Evolutionary conservation across 1,140 invertebrate species (phyloP).

Genomic region (Heliothis subflexa): DNA sequence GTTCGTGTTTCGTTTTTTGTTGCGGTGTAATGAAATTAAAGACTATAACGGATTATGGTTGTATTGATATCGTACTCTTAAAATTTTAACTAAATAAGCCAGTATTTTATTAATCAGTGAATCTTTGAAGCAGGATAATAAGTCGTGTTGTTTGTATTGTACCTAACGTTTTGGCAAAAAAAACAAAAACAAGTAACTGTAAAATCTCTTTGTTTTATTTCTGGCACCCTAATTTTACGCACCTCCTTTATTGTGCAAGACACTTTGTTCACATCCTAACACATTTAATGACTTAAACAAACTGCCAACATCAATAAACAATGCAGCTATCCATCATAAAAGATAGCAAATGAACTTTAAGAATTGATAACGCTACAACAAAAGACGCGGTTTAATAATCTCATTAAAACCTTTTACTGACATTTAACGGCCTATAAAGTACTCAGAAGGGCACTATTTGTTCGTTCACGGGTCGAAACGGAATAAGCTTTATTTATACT

Average conservation of each 20-base stretch:
- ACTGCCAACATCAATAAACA: slow-evolving; percentile 37
- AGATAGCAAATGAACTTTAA: slow-evolving; percentile 47
- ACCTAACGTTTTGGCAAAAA: too few species aligned
- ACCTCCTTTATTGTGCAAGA: slow-evolving; percentile 7
- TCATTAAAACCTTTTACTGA: slow-evolving; percentile 78
- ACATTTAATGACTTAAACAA: slow-evolving; percentile 10
- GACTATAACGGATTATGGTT: not conserved
- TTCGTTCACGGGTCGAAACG: slow-evolving; percentile 50
- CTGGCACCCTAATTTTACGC: not conserved
- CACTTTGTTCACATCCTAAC: not conserved
- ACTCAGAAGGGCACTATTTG: slow-evolving; percentile 75
- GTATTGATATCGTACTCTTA: not conserved
- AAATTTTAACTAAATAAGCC: not conserved
- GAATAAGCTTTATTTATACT: slow-evolving; percentile 57
- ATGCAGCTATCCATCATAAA: slow-evolving; percentile 24
- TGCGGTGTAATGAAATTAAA: not conserved
- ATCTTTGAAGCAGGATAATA: too few species aligned
- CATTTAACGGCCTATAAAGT: slow-evolving; percentile 77
- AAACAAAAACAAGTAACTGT: too few species aligned
- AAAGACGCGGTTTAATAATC: slow-evolving; percentile 70
- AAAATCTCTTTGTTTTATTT: too few species aligned
- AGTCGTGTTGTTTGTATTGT: too few species aligned
- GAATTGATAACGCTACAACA: slow-evolving; percentile 52
- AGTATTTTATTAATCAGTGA: too few species aligned
- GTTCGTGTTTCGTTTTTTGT: not conserved